A percentile compares a stretch with the other conserved stretches of the same genome.
These are phyloP conservation scores for Drosophila greeni DNA, from an alignment of 2,888 invertebrate genomes.

Conservation along the genomic window DNA sequence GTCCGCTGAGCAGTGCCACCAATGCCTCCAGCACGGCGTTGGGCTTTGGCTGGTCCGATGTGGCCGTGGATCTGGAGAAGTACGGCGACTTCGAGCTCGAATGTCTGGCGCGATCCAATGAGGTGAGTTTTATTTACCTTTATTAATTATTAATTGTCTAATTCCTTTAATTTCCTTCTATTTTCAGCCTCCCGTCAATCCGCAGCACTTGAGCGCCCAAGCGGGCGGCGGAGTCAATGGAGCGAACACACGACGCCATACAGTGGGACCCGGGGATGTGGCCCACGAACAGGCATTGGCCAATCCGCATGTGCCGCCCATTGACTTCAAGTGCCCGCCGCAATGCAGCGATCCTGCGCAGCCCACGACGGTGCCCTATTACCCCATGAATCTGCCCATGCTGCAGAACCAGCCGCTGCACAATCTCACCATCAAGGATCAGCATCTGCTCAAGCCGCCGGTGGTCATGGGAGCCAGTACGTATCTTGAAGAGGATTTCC, in stretches of 20 bases:
- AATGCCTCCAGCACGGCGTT: slow-evolving; percentile 65
- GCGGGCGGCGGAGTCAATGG: slow-evolving; percentile 57
- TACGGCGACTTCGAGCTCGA: slow-evolving; percentile 77
- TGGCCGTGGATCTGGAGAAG: slow-evolving; percentile 77
- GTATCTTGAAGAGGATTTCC: slow-evolving; percentile 54
- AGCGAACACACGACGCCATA: slow-evolving; percentile 88
- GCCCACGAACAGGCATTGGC: slow-evolving; percentile 87
- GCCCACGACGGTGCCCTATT: slow-evolving; percentile 80
- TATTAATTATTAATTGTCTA: background rate
- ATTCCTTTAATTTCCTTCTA: background rate
- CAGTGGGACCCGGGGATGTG: slow-evolving; percentile 95
- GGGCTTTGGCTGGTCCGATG: slow-evolving; percentile 76
- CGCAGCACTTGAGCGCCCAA: slow-evolving; percentile 69
- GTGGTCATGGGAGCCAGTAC: slow-evolving; percentile 90
- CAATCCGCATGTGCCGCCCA: slow-evolving; percentile 77
- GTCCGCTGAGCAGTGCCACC: slow-evolving; percentile 77
- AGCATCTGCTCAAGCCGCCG: slow-evolving; percentile 95
- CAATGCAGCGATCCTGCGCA: slow-evolving; percentile 63
- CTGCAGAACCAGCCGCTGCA: slow-evolving; percentile 90
- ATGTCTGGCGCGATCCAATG: slow-evolving; percentile 73
- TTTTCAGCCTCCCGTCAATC: slow-evolving; percentile 58
- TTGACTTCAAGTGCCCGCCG: slow-evolving; percentile 77
- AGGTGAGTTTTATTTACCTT: slow-evolving; percentile 54
- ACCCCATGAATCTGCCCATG: slow-evolving; percentile 90
- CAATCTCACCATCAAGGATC: slow-evolving; percentile 93